Evolutionary conservation across 2,888 invertebrate genomes (phyloP), one percentile per base, ranked within the genome.

Genomic region (Lochmaea crataegi): DNA sequence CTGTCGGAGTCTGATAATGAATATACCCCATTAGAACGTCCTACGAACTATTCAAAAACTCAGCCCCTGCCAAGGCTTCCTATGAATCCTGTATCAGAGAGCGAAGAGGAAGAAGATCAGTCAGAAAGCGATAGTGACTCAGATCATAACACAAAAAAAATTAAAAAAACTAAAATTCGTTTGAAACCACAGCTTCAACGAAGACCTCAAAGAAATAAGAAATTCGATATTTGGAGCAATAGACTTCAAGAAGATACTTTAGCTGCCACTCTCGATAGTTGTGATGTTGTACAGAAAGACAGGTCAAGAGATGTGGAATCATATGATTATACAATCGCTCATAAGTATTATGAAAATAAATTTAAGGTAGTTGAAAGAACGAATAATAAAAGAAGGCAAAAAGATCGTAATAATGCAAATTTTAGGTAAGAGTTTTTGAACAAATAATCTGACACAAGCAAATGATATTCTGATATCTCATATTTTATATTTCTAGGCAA

Each of bases 141-240:
- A 1, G 92, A 91, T 75, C 88, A 86, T 4, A 79, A 81, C 4
- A 84, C 86, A 18, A 87, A 86, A 18, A 84, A 81, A 72, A 84
- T 87, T 0, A 92, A 92, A 80, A 90, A 90, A 72, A 89, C 90
- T 10, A 90, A 89, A 83, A 82, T 88, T 18, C 88, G 87, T 78
- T 88, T 89, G 68, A 79, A 88, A 72, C 85, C 87, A 5, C 88
- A 82, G 75, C 79, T 73, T 58, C 85, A 56, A 57, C 72, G 51
- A 82, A 84, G 65, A 82, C 85, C 71, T 85, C 85, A 61, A 82
- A 91, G 89, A 79, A 90, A 89, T 76, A 92, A 91, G 72, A 93
- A 93, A 85, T 95, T 94, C 82, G 93, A 94, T 85, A 90, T 96
- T 77, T 96, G 96, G 96, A 89, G 90, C 78, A 87, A 88, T 2